Conservation (phyloP, 2,113 vertebrate genomes). For the Tychaedon coryphoeus region DNA sequence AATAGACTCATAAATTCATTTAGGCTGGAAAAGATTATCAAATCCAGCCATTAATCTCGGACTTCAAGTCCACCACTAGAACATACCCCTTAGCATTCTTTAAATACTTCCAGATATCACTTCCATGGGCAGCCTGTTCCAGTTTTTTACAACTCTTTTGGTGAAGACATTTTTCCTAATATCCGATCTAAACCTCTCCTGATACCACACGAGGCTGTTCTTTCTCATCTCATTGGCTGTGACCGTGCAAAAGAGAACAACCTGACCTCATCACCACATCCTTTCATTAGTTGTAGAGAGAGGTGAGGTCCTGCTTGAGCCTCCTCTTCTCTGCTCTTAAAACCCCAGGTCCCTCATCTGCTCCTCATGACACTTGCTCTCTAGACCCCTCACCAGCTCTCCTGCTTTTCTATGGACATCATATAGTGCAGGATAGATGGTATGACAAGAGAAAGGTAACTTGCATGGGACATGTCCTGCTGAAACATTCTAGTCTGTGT, state of each 20-base stretch:
- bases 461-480: background rate
- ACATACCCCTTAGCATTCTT: background rate
- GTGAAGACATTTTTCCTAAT: background rate
- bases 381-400: background rate
- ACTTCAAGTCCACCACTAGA: background rate
- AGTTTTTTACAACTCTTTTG: background rate
- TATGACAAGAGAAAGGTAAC: background rate
- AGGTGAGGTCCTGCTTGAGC: background rate
- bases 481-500: background rate
- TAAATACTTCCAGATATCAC: background rate
- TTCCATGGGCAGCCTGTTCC: background rate
- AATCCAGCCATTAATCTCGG: background rate
- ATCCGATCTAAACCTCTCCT: background rate
- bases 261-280: accelerated
- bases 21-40: background rate
- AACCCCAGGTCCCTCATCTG: background rate
- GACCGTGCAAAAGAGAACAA: background rate
- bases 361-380: background rate
- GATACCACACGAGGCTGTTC: background rate
- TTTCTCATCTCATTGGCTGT: background rate
- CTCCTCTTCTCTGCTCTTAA: background rate
- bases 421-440: background rate
- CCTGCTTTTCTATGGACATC: background rate
- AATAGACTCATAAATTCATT: background rate
- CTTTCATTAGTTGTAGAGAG: background rate